These are phyloP conservation scores for Arctocebus calabarensis DNA, from an alignment of 2,797 vertebrate genomes.

Conservation along the genomic window DNA sequence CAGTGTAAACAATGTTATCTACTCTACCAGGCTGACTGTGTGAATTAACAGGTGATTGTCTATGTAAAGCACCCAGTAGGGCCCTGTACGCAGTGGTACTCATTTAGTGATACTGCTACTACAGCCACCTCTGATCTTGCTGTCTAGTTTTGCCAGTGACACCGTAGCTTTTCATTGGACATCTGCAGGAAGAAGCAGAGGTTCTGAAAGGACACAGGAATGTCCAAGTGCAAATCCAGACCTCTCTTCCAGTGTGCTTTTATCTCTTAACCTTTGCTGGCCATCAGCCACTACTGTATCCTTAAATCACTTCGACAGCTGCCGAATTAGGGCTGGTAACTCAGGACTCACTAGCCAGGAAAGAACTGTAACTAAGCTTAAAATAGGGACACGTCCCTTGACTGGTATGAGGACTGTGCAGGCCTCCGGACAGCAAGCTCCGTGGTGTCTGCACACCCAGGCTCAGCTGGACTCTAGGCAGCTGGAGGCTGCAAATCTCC, in stretches of 20 bases:
- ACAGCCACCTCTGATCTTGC: not conserved
- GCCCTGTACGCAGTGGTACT: not conserved
- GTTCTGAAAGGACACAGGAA: not conserved
- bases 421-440: not conserved
- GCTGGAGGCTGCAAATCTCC: not conserved
- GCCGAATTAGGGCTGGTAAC: not conserved
- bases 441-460: not conserved
- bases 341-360: not conserved
- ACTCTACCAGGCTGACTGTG: not conserved
- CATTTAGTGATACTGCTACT: not conserved
- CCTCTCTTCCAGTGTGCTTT: not conserved
- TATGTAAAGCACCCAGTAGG: not conserved
- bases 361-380: constrained; percentile 57
- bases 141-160: not conserved
- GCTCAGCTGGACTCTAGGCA: not conserved
- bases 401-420: not conserved
- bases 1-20: rapidly evolving
- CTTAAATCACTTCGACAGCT: constrained; percentile 71
- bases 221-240: not conserved
- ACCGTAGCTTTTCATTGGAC: not conserved
- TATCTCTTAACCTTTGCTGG: not conserved
- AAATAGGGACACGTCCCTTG: constrained; percentile 71
- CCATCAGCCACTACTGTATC: not conserved
- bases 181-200: not conserved
- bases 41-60: not conserved